phyloP scores from a whole-genome alignment of 2,888 invertebrate genomes.

The Microctonus aethiopoides region DNA sequence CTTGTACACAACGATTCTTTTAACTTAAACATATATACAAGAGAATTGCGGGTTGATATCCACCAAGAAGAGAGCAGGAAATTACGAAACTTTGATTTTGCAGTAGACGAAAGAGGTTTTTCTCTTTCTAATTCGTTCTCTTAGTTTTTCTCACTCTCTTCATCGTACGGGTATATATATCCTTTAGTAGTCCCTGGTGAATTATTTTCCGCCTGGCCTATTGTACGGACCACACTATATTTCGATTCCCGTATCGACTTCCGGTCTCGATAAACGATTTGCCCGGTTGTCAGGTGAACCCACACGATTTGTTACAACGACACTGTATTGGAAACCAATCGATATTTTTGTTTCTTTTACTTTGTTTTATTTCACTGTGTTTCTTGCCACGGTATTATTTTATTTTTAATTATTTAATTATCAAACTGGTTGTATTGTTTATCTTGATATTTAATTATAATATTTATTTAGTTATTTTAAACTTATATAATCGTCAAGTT shows the following conservation, averaged over 20 bases:
- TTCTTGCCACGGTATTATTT: not conserved
- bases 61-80: slow-evolving; percentile 47
- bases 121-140: not conserved
- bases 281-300: slow-evolving; percentile 22
- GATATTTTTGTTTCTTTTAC: not conserved
- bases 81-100: slow-evolving; percentile 50
- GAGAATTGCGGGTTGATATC: slow-evolving; percentile 32
- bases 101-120: slow-evolving; percentile 20
- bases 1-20: not conserved
- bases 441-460: not conserved
- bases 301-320: slow-evolving; percentile 6
- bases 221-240: slow-evolving; percentile 32
- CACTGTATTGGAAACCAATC: not conserved
- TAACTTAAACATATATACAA: slow-evolving; percentile 1
- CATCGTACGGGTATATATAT: not conserved
- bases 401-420: too few relatives aligned
- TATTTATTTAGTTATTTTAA: not conserved
- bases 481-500: too few relatives aligned
- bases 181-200: slow-evolving; percentile 12
- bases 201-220: slow-evolving; percentile 37
- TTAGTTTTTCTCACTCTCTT: too few relatives aligned
- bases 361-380: not conserved
- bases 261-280: slow-evolving; percentile 35
- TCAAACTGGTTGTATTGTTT: too few relatives aligned
- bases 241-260: slow-evolving; percentile 39